Conservation (phyloP, 2,797 vertebrate genomes). For the Distichodus sexfasciatus region DNA sequence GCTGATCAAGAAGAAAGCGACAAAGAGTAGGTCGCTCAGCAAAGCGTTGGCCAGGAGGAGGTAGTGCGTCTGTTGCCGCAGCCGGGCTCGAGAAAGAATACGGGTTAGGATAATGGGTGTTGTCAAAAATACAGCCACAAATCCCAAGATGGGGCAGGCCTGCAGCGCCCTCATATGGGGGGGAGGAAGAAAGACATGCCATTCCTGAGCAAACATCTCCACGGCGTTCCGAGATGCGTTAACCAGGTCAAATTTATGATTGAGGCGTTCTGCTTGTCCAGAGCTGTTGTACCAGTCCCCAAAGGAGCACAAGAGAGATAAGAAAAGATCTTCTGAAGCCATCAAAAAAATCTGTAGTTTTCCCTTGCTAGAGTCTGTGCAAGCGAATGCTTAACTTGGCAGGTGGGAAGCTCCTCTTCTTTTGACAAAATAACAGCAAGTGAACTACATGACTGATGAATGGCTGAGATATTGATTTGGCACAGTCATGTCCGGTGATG, state of each 20-base stretch:
- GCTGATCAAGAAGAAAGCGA: slow-evolving; percentile 67
- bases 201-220: slow-evolving; percentile 55
- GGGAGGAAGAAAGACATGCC: slow-evolving; percentile 56
- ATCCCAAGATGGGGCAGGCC: slow-evolving; percentile 67
- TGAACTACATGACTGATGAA: slow-evolving; percentile 19
- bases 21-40: slow-evolving; percentile 75
- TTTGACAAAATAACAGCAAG: slow-evolving; percentile 11
- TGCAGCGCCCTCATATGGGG: slow-evolving; percentile 63
- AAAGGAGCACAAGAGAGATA: slow-evolving; percentile 45
- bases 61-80: slow-evolving; percentile 75
- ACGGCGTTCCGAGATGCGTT: slow-evolving; percentile 47
- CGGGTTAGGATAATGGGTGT: slow-evolving; percentile 72
- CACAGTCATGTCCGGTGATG: slow-evolving; percentile 44
- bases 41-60: slow-evolving; percentile 75
- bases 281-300: slow-evolving; percentile 59
- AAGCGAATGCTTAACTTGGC: neutral
- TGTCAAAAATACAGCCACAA: slow-evolving; percentile 63
- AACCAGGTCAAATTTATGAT: slow-evolving; percentile 20
- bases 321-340: slow-evolving; percentile 32
- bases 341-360: slow-evolving; percentile 17
- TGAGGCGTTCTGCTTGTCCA: slow-evolving; percentile 56
- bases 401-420: neutral
- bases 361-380: slow-evolving; percentile 5
- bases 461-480: slow-evolving; percentile 35
- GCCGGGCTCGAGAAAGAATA: slow-evolving; percentile 65